Evolutionary conservation across 2,888 invertebrate genomes (phyloP), one percentile per base, ranked within the genome.

Genomic region (Lepetodrilus schrolli): DNA sequence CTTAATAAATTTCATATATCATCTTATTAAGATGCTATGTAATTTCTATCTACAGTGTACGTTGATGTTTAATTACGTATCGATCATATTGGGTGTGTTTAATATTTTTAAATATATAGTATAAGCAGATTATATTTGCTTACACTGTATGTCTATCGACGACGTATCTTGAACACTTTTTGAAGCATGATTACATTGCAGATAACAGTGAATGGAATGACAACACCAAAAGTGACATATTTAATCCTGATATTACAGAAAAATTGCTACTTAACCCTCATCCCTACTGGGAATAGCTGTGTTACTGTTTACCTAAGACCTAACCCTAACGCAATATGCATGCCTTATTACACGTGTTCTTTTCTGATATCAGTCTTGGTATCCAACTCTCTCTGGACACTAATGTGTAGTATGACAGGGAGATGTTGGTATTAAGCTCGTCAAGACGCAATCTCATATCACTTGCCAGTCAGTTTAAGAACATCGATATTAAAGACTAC

Each of bases 401-500:
- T 17, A 10, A 43, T 4, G 17, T 17, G 3, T 17, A 13, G 17
- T 1, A 13, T 30, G 34, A 34, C 58, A 34, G 26, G 17, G 58
- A 58, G 58, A 58, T 58, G 30, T 2, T 34, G 58, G 58, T 17
- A 58, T 58, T 26, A 58, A 26, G 17, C 34, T 58, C 17, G 34
- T 58, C n/a, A n/a, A 13, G 43, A 43, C 43, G 4, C 13, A 43
- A 17, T 17, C 17, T 13, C 43, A 13, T 5, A 43, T 17, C 17
- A 13, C 43, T 17, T 13, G 17, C 43, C 43, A 43, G 13, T 17
- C 43, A 43, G 13, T 43, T 13, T 43, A 43, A 17, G 30, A 58
- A 58, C 34, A 58, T 58, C 58, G 58, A 58, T 58, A 30, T 26
- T 30, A 8, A 30, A 17, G 26, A 58, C 58, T 58, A 30, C 58